Percentiles rank a stretch among this genome's conserved stretches.
These are phyloP conservation scores for Gonioctena quinquepunctata DNA, from an alignment of 1,140 invertebrate genomes.

Conservation along the genomic window DNA sequence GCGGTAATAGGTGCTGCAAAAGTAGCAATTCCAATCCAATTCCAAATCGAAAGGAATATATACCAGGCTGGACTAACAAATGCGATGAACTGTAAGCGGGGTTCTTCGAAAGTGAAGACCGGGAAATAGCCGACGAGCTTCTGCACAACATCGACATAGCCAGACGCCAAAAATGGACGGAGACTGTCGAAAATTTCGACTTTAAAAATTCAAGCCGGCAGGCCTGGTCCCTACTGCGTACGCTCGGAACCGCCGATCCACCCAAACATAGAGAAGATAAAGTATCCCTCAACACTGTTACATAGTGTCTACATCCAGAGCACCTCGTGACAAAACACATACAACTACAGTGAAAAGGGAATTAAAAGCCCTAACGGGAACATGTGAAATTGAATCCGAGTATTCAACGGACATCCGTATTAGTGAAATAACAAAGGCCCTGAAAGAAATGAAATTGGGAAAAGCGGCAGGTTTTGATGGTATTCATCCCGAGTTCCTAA, in stretches of 20 bases:
- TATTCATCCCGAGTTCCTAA: conserved; percentile 14
- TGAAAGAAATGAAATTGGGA: background rate
- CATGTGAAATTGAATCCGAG: no score
- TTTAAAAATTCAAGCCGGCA: conserved; percentile 22
- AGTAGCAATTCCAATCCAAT: conserved; percentile 16
- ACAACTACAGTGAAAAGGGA: no score
- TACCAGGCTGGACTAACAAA: background rate
- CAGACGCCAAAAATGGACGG: conserved; percentile 12
- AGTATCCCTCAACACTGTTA: no score
- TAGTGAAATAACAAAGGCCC: background rate
- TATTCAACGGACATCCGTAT: no score
- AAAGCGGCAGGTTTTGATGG: conserved; percentile 10
- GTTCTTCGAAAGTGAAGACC: background rate
- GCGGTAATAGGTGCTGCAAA: conserved; percentile 20
- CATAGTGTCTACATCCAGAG: no score
- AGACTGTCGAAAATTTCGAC: conserved; percentile 6
- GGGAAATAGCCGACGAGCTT: background rate
- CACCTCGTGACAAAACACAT: no score
- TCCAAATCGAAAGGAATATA: conserved; percentile 3
- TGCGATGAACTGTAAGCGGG: background rate
- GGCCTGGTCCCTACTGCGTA: conserved; percentile 4
- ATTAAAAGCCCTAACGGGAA: no score
- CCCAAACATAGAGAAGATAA: no score
- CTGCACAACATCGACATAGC: conserved; percentile 14
- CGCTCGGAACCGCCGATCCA: background rate